Conservation (phyloP, 2,113 vertebrate species). For the Panthera tigris region DNA sequence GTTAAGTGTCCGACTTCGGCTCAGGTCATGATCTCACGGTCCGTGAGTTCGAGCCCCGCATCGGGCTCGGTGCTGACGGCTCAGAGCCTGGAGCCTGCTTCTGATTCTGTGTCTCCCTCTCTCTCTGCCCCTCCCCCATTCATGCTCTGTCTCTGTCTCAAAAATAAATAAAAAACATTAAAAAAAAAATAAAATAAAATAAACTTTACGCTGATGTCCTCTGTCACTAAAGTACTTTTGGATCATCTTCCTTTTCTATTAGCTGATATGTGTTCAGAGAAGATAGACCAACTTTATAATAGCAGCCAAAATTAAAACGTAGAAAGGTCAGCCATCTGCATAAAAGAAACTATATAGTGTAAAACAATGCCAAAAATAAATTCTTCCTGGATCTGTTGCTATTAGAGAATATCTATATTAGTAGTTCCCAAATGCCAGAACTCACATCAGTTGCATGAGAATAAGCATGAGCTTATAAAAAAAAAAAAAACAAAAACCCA, state of each 20-base stretch:
- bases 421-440: not conserved
- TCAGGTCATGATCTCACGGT: too few species aligned
- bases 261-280: constrained; percentile 14
- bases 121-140: too few species aligned
- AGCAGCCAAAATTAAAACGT: constrained; percentile 5
- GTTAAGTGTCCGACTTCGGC: too few species aligned
- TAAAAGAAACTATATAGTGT: constrained; percentile 17
- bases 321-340: constrained; percentile 30
- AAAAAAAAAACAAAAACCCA: not conserved
- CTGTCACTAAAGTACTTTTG: not conserved
- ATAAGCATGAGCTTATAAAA: not conserved
- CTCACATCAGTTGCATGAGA: constrained; percentile 18
- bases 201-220: constrained; percentile 11
- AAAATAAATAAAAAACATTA: too few species aligned
- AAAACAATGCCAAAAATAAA: constrained; percentile 22
- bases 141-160: too few species aligned
- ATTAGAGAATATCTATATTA: not conserved
- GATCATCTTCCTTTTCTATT: constrained; percentile 8
- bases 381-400: not conserved
- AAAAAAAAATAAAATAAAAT: not conserved
- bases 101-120: too few species aligned
- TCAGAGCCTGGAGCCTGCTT: too few species aligned
- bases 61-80: too few species aligned
- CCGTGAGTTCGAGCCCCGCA: too few species aligned
- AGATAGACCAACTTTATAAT: not conserved